Evolutionary conservation across 2,888 invertebrate genomes (phyloP).

Genomic region (Watsonalla binaria): DNA sequence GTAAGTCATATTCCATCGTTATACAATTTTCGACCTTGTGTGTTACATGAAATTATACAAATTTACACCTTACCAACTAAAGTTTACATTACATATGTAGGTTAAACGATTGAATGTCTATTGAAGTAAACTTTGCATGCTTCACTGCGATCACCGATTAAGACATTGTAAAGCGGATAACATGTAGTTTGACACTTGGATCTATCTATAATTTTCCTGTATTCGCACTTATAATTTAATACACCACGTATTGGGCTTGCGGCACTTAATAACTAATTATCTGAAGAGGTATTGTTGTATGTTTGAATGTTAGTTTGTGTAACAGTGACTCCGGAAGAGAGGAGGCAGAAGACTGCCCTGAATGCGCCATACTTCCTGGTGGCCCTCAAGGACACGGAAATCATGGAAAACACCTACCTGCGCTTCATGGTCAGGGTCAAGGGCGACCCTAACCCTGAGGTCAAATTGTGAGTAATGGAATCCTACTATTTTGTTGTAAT

Average conservation of each 20-base stretch:
- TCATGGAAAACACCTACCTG: conserved; percentile 90
- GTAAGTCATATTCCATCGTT: conserved; percentile 74
- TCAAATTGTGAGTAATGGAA: conserved; percentile 88
- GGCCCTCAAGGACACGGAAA: conserved; percentile 91
- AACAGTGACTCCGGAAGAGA: conserved; percentile 85
- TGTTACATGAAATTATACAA: too few relatives aligned
- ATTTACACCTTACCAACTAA: too few relatives aligned
- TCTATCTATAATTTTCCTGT: conserved; percentile 57
- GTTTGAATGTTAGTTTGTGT: neutral
- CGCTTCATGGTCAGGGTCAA: conserved; percentile 93
- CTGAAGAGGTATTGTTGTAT: too few relatives aligned
- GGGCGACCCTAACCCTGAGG: conserved; percentile 92
- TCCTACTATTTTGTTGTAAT: too few relatives aligned
- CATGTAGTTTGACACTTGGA: conserved; percentile 46
- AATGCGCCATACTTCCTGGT: conserved; percentile 92
- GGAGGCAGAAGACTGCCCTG: conserved; percentile 81
- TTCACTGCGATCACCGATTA: conserved; percentile 60
- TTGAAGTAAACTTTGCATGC: conserved; percentile 38
- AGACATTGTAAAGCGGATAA: conserved; percentile 72
- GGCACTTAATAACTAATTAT: conserved; percentile 6
- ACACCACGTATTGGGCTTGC: conserved; percentile 22
- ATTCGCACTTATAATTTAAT: conserved; percentile 37
- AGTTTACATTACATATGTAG: too few relatives aligned
- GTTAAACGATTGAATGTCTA: conserved; percentile 2
- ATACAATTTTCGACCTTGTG: too few relatives aligned